A percentile compares a stretch with the other conserved stretches of the same genome.
Evolutionary conservation across 2,797 vertebrate genomes (phyloP).

Genomic region (Galagoides demidoff): DNA sequence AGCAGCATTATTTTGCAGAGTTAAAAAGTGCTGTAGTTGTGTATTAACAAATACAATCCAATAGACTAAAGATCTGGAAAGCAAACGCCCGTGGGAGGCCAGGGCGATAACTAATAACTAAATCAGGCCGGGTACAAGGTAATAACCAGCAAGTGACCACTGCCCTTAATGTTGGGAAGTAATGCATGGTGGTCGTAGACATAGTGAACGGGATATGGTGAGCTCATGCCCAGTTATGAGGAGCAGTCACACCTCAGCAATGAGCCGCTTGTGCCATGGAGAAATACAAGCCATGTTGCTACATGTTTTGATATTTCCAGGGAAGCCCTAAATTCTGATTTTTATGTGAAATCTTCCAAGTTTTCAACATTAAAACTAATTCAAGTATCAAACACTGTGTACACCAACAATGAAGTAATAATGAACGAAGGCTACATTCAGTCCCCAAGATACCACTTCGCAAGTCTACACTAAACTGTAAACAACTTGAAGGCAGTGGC

Average conservation of each 20-base stretch:
- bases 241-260: neutral
- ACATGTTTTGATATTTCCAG: neutral
- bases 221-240: neutral
- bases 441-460: neutral
- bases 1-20: constrained; percentile 25
- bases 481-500: neutral
- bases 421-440: neutral
- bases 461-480: neutral
- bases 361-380: constrained; percentile 29
- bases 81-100: neutral
- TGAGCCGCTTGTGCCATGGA: neutral
- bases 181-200: neutral
- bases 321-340: neutral
- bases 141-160: neutral
- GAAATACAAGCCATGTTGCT: neutral
- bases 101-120: neutral
- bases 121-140: neutral
- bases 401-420: neutral
- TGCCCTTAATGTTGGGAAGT: neutral
- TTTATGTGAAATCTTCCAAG: neutral
- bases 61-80: neutral
- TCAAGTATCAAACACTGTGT: neutral
- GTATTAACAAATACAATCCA: neutral
- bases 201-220: neutral
- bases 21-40: neutral